A percentile compares a stretch with the other conserved stretches of the same genome.
phyloP scores from a whole-genome alignment of 2,888 invertebrate species.

The Athrips mouffetella region DNA sequence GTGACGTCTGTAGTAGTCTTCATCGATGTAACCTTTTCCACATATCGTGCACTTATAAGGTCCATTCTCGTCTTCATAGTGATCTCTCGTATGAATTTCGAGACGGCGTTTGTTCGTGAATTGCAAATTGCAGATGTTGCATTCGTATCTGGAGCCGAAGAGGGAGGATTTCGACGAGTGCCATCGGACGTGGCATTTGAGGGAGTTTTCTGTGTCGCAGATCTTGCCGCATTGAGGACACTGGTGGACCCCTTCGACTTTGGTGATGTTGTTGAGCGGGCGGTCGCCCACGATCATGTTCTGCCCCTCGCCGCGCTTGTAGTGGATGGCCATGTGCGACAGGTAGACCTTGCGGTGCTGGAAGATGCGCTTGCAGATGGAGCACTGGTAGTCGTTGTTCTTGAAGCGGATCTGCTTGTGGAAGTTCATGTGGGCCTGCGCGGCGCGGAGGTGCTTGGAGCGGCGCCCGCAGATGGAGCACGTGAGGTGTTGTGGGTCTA shows the following conservation, averaged over 20 bases:
- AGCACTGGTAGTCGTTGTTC: slow-evolving; percentile 69
- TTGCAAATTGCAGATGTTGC: slow-evolving; percentile 62
- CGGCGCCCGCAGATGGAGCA: slow-evolving; percentile 65
- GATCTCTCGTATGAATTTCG: slow-evolving; percentile 66
- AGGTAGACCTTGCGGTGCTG: slow-evolving; percentile 65
- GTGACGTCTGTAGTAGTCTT: slow-evolving; percentile 68
- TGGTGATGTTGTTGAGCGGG: slow-evolving; percentile 35
- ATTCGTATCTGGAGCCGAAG: slow-evolving; percentile 64
- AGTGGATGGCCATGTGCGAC: slow-evolving; percentile 70
- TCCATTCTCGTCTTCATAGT: slow-evolving; percentile 72
- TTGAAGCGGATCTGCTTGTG: slow-evolving; percentile 72
- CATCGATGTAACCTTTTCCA: slow-evolving; percentile 73
- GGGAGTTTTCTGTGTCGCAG: slow-evolving; percentile 61
- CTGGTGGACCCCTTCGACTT: slow-evolving; percentile 53
- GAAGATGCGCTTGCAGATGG: slow-evolving; percentile 69
- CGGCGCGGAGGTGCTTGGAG: slow-evolving; percentile 70
- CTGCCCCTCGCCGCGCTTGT: slow-evolving; percentile 64
- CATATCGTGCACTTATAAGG: slow-evolving; percentile 73
- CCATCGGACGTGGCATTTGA: slow-evolving; percentile 67
- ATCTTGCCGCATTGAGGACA: slow-evolving; percentile 68
- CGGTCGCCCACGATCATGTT: slow-evolving; percentile 55
- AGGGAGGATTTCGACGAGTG: slow-evolving; percentile 65
- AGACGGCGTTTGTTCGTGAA: slow-evolving; percentile 70
- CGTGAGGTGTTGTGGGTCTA: slow-evolving; percentile 61
- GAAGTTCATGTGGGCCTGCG: slow-evolving; percentile 67